Conservation (phyloP, 2,797 vertebrate species). For the Falco biarmicus region DNA sequence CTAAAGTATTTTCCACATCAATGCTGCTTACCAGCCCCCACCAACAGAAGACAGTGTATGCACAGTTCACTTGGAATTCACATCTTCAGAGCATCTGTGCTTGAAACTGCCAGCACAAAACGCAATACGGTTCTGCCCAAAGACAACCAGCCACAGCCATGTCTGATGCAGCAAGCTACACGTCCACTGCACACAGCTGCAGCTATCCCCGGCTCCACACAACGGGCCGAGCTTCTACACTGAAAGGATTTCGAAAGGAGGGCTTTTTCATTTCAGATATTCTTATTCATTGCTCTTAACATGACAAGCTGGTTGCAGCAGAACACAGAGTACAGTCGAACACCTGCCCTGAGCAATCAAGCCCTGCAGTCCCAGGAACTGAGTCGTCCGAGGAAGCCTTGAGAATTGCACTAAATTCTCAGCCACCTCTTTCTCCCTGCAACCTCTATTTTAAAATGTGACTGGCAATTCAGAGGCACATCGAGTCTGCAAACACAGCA, state of each 20-base stretch:
- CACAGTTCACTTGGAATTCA: neutral
- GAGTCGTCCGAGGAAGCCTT: neutral
- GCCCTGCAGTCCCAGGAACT: neutral
- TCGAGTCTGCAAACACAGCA: neutral
- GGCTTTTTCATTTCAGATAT: neutral
- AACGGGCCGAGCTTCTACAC: neutral
- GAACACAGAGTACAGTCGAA: neutral
- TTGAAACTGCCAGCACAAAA: neutral
- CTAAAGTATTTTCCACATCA: neutral
- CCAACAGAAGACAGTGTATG: neutral
- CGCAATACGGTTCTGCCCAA: accelerated
- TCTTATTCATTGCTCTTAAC: neutral
- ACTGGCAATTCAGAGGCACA: neutral
- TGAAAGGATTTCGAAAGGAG: neutral
- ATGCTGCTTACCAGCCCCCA: neutral
- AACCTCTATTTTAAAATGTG: neutral
- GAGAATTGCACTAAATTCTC: neutral
- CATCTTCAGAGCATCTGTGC: neutral
- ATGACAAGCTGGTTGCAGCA: neutral
- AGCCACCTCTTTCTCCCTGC: neutral
- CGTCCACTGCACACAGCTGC: neutral
- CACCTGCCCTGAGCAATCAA: neutral
- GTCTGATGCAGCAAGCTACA: neutral
- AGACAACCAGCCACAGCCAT: accelerated
- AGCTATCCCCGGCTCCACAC: neutral